Base-by-base conservation (phyloP, 2,797 vertebrate species). In the Danio albolineatus region DNA sequence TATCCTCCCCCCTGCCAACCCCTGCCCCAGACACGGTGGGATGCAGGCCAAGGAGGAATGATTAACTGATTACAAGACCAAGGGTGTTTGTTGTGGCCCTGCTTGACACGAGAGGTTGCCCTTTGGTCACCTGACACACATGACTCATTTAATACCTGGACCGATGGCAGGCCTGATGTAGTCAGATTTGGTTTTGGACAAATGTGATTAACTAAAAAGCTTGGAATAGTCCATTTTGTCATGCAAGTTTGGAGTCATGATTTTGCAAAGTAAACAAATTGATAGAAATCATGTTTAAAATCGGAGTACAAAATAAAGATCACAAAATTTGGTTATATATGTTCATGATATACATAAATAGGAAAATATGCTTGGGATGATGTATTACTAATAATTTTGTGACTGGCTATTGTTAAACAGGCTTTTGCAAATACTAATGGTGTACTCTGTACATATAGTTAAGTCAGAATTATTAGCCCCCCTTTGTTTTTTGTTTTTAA, bases 31-130 rank as follows among this genome's bases (percentile, higher is more conserved):
- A 95, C 95, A 92, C 93, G 93, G 92, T 91, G 59, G 72, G 56
- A 72, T 46, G n/a, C 64, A 21, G 60, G 76, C 78, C 69, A 83
- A 79, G 39, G 57, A 84, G 92, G 91, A 95, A 95, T 95, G 95
- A 96, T 96, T 95, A 96, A 96, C 94, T 92, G 92, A 94, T 93
- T 91, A 94, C 92, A 93, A 92, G 92, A 92, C 91, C 91, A 94
- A 92, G 89, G 90, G 91, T 89, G 92, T 93, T 94, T 91, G 92
- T 89, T 87, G 92, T 92, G 94, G 81, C 88, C 90, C 91, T 93
- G 93, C 90, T 87, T 89, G 87, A 89, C 89, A 70, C 51, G 17
- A 81, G 91, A 92, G 92, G 90, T 92, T 91, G 91, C 90, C 90
- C 89, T 90, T 83, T 84, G 89, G 91, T 92, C 93, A 96, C 94